Evolutionary conservation across 2,797 vertebrate species (phyloP).

Genomic region (Dipus sagitta): DNA sequence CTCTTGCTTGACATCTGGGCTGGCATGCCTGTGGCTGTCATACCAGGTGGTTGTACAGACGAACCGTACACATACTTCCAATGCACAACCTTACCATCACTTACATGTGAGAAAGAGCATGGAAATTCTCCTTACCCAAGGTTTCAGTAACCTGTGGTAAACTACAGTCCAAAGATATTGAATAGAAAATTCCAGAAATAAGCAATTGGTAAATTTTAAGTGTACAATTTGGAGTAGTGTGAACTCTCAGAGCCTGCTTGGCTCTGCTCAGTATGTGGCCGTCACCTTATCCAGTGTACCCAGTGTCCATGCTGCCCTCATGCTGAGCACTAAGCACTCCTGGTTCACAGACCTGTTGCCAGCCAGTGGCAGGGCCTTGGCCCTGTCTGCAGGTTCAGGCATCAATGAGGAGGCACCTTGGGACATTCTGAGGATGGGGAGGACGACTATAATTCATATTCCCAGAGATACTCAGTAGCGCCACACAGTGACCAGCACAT

Average conservation of each 20-base stretch:
- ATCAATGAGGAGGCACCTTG: too few relatives aligned
- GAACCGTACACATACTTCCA: fast-evolving
- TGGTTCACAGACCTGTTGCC: not conserved
- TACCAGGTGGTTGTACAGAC: fast-evolving
- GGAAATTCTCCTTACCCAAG: not conserved
- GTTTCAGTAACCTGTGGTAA: not conserved
- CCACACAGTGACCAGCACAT: not conserved
- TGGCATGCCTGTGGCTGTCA: not conserved
- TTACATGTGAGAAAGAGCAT: not conserved
- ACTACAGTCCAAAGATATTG: not conserved
- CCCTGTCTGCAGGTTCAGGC: not conserved
- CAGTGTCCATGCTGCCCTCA: not conserved
- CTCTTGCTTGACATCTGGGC: too few relatives aligned
- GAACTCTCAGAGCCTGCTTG: not conserved
- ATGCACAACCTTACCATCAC: not conserved
- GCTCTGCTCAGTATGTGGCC: too few relatives aligned
- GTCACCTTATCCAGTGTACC: too few relatives aligned
- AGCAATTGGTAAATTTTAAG: not conserved
- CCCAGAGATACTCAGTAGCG: not conserved
- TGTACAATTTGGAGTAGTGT: not conserved
- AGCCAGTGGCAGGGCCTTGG: not conserved
- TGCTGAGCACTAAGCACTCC: not conserved
- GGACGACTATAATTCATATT: not conserved
- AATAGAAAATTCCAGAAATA: not conserved
- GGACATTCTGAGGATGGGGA: too few relatives aligned